These are phyloP conservation scores for Sisor rabdophorus DNA, from an alignment of 2,113 vertebrate genomes.

Conservation along the genomic window DNA sequence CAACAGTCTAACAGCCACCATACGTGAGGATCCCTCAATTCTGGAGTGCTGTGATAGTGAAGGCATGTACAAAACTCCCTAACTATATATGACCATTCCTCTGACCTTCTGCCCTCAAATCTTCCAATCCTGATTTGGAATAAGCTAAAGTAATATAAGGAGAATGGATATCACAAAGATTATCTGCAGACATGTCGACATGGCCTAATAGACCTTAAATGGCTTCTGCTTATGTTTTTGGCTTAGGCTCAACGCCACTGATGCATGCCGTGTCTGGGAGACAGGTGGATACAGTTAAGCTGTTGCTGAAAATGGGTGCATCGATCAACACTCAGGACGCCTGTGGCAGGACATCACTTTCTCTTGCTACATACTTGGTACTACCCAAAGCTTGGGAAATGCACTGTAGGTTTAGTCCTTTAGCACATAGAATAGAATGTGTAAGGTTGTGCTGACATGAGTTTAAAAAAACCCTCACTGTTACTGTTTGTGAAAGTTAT, in stretches of 20 bases:
- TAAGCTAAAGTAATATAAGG: neutral
- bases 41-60: conserved; percentile 82
- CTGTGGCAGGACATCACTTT: conserved; percentile 80
- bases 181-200: neutral
- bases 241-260: conserved; percentile 62
- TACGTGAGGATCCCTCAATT: conserved; percentile 84
- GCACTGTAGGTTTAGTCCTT: conserved; percentile 1
- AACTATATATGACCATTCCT: neutral
- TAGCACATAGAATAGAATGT: neutral
- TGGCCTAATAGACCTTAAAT: neutral
- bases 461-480: neutral
- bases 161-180: neutral
- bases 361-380: conserved; percentile 85
- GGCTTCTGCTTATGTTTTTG: conserved; percentile 13
- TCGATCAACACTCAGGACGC: conserved; percentile 84
- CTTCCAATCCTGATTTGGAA: neutral
- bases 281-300: conserved; percentile 84
- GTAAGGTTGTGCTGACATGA: neutral
- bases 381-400: neutral
- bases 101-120: neutral
- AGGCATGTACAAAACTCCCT: conserved; percentile 61
- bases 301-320: conserved; percentile 87
- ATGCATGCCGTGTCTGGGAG: conserved; percentile 87
- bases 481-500: too few relatives aligned
- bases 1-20: conserved; percentile 77